Conservation (phyloP, 2,888 invertebrate species). For the Dynastes maya region DNA sequence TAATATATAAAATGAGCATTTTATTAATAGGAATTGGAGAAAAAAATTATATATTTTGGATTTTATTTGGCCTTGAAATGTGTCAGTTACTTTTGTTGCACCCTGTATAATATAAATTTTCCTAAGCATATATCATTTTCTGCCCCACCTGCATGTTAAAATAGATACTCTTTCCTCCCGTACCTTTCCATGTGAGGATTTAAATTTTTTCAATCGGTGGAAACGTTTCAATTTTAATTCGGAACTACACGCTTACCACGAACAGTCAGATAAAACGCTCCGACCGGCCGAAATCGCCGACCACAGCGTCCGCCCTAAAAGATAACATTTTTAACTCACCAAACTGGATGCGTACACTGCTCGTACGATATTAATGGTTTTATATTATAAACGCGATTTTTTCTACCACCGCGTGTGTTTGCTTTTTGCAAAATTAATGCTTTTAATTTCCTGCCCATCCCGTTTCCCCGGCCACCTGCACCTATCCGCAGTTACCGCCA, state of each 20-base stretch:
- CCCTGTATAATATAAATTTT: too few relatives aligned
- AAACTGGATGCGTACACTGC: not conserved
- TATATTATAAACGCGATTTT: slow-evolving; percentile 37
- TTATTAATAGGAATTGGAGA: too few relatives aligned
- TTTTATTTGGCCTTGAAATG: too few relatives aligned
- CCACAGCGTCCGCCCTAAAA: not conserved
- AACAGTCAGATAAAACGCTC: not conserved
- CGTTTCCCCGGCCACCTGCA: not conserved
- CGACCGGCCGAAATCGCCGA: not conserved
- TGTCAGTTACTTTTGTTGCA: too few relatives aligned
- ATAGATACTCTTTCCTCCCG: too few relatives aligned
- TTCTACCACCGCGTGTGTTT: slow-evolving; percentile 19
- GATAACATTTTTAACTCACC: not conserved
- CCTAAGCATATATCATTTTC: too few relatives aligned
- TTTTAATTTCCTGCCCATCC: slow-evolving; percentile 38
- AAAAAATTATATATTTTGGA: too few relatives aligned
- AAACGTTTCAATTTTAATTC: slow-evolving; percentile 2
- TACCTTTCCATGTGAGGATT: too few relatives aligned
- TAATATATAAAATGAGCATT: too few relatives aligned
- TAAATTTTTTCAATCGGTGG: not conserved
- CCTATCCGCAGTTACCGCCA: too few relatives aligned
- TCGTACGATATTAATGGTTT: slow-evolving; percentile 38
- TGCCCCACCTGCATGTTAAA: too few relatives aligned
- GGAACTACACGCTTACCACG: not conserved
- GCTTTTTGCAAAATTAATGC: slow-evolving; percentile 44